Conservation (phyloP, 2,113 vertebrate genomes). For the Egretta garzetta region DNA sequence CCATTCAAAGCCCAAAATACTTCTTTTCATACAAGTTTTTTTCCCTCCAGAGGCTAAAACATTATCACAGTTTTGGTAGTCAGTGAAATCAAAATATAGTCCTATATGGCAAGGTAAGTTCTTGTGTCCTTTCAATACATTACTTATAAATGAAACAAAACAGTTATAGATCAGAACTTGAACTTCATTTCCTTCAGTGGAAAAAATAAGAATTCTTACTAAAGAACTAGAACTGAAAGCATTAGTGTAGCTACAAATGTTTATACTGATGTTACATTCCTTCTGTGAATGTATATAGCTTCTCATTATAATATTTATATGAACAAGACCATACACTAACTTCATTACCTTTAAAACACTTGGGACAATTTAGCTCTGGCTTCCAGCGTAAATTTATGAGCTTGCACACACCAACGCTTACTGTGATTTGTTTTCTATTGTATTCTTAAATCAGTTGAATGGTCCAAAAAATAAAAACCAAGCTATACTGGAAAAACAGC, state of each 20-base stretch:
- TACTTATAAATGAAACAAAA: neutral
- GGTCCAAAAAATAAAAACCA: neutral
- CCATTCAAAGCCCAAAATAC: neutral
- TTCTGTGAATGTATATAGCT: neutral
- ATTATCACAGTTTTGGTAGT: neutral
- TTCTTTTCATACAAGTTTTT: neutral
- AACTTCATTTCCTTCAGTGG: neutral
- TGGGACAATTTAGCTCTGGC: neutral
- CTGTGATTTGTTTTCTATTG: neutral
- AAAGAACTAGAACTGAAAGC: neutral
- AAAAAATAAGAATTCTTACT: neutral
- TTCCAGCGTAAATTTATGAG: neutral
- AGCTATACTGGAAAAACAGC: neutral
- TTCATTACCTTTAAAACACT: neutral
- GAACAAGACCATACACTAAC: neutral
- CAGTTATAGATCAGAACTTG: neutral
- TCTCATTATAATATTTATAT: neutral
- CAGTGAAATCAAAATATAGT: neutral
- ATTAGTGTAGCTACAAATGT: neutral
- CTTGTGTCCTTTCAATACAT: neutral
- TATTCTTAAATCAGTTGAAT: neutral
- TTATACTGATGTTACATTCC: neutral
- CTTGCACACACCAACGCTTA: neutral
- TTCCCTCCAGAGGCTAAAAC: neutral
- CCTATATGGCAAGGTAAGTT: neutral